Evolutionary conservation across 2,888 invertebrate species (phyloP).

Genomic region (Callimorpha dominula): DNA sequence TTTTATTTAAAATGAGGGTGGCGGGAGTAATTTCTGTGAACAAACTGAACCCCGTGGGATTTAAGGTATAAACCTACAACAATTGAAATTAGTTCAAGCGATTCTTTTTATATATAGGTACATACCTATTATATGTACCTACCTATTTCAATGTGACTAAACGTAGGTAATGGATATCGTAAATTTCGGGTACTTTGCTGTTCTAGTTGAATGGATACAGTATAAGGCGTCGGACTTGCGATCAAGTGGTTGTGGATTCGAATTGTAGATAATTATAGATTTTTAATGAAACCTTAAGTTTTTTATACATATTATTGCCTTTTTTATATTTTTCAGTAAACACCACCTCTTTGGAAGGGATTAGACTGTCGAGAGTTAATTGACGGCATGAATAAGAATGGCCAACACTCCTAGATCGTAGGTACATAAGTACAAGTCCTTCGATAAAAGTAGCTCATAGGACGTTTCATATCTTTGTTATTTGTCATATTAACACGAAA

Average conservation of each 20-base stretch:
- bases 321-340: too few relatives aligned
- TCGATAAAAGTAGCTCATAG: background rate
- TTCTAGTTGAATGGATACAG: too few relatives aligned
- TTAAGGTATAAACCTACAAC: constrained; percentile 25
- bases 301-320: too few relatives aligned
- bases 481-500: background rate
- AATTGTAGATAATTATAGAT: too few relatives aligned
- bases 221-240: too few relatives aligned
- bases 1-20: constrained; percentile 65
- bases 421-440: background rate
- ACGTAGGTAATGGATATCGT: too few relatives aligned
- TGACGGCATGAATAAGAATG: background rate
- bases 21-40: constrained; percentile 30
- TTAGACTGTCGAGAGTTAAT: background rate
- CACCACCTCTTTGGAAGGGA: background rate
- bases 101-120: too few relatives aligned
- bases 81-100: constrained; percentile 21
- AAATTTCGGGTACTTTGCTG: too few relatives aligned
- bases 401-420: background rate
- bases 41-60: constrained; percentile 32
- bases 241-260: too few relatives aligned
- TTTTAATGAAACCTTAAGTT: too few relatives aligned
- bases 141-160: too few relatives aligned
- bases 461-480: background rate
- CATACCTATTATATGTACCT: too few relatives aligned